Evolutionary conservation across 2,797 vertebrate genomes (phyloP), one percentile per base, ranked within the genome.

Genomic region (Malacoraja senta): DNA sequence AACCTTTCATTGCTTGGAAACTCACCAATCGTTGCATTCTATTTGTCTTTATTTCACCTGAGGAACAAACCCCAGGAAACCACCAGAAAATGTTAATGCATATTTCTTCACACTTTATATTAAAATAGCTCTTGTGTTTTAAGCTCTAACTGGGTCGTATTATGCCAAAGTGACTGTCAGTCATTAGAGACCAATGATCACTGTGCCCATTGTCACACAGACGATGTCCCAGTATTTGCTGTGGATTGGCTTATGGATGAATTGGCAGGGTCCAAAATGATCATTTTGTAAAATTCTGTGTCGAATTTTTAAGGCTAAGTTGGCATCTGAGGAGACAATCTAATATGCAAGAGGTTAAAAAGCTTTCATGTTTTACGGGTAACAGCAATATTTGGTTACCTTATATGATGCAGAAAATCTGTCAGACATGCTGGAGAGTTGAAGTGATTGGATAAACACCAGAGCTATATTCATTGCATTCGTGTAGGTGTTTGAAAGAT

Each of bases 391-490:
- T 88, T 53, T 88, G 68, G 35, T 68, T 88, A 88, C 65, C 32
- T 88, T 88, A 88, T 88, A 88, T 21, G n/a, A 65, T 32, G 19
- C n/a, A 68, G 17, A 88, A 68, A 88, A 68, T 68, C 61, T 19
- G 32, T 44, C 68, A 68, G n/a, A 21, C 63, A 88, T 68, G n/a
- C 65, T 88, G 38, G 63, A 65, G 63, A n/a, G 38, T 68, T 88
- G 65, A 88, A 68, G 84, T 35, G 84, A 63, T 32, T 32, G 61
- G 15, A 21, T 68, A 88, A 68, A 68, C n/a, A 88, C 8, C 63
- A 68, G 63, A 88, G n/a, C 61, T 68, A 35, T 68, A 88, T 88
- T 88, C 63, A 88, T 88, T 86, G 83, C 83, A 86, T 86, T 86
- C 61, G 19, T 65, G 58, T 65, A 68, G 68, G 61, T 68, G n/a